Conservation (phyloP, 2,888 invertebrate genomes). For the Nephrotoma guestfalica region DNA sequence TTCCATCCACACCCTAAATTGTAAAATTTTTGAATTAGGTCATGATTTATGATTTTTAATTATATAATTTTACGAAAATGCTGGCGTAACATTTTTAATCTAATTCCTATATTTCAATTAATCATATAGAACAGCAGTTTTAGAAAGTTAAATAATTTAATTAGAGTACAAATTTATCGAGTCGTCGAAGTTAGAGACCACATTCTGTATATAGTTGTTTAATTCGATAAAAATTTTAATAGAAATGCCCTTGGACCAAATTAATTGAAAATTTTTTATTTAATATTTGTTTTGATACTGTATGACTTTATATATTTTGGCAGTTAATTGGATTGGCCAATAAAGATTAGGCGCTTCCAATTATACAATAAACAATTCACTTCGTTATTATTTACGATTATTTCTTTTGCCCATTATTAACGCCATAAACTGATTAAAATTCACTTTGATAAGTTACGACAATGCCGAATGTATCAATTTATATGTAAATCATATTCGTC, state of each 20-base stretch:
- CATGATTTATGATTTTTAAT: background rate
- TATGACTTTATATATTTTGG: background rate
- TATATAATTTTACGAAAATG: background rate
- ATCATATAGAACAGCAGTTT: background rate
- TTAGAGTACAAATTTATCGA: background rate
- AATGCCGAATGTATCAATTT: background rate
- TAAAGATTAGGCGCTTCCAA: background rate
- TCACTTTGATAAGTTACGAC: background rate
- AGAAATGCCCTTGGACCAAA: background rate
- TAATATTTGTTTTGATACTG: background rate
- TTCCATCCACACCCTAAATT: background rate
- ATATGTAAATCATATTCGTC: background rate
- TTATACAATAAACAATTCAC: background rate
- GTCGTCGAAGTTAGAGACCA: background rate
- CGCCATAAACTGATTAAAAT: background rate
- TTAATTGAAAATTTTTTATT: background rate
- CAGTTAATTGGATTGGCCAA: background rate
- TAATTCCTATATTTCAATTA: background rate
- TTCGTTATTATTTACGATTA: background rate
- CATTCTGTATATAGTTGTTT: background rate
- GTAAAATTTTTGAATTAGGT: background rate
- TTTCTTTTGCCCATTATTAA: background rate
- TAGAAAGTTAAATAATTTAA: background rate
- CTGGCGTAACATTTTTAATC: background rate
- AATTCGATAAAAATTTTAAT: background rate